These are phyloP conservation scores for Sebastes hubbsi DNA, from an alignment of 2,797 vertebrate species.

Conservation along the genomic window DNA sequence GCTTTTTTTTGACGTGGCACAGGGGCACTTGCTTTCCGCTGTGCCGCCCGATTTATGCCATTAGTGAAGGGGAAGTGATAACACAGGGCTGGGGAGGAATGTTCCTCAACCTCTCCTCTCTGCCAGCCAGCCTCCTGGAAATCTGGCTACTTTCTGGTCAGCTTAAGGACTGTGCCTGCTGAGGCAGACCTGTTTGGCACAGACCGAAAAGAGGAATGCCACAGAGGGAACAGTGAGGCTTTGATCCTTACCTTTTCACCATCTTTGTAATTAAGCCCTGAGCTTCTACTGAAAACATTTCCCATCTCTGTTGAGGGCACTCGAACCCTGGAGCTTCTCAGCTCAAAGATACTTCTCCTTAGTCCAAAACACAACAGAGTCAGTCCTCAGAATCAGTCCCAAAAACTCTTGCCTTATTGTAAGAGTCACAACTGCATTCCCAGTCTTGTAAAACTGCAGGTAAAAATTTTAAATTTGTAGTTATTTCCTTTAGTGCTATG, in stretches of 20 bases:
- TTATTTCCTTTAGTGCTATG: too few relatives aligned
- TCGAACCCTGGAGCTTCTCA: background rate
- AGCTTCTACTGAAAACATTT: slow-evolving; percentile 35
- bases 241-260: slow-evolving; percentile 60
- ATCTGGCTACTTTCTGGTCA: slow-evolving; percentile 53
- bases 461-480: background rate
- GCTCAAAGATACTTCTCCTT: background rate
- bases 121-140: slow-evolving; percentile 50
- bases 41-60: slow-evolving; percentile 55
- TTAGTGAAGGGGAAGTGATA: slow-evolving; percentile 71
- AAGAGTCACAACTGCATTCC: background rate
- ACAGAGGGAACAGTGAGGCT: slow-evolving; percentile 44
- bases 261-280: slow-evolving; percentile 51
- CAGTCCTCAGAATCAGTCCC: background rate
- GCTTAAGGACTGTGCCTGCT: slow-evolving; percentile 36
- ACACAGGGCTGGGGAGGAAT: slow-evolving; percentile 58
- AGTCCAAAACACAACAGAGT: background rate
- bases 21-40: slow-evolving; percentile 57
- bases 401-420: background rate
- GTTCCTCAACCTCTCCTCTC: slow-evolving; percentile 60
- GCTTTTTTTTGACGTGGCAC: slow-evolving; percentile 47
- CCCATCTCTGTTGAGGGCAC: background rate
- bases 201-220: slow-evolving; percentile 37
- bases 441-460: background rate
- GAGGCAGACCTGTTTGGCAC: slow-evolving; percentile 60